Base-by-base conservation (phyloP, 1,140 invertebrate species). In the Ooceraea biroi region DNA sequence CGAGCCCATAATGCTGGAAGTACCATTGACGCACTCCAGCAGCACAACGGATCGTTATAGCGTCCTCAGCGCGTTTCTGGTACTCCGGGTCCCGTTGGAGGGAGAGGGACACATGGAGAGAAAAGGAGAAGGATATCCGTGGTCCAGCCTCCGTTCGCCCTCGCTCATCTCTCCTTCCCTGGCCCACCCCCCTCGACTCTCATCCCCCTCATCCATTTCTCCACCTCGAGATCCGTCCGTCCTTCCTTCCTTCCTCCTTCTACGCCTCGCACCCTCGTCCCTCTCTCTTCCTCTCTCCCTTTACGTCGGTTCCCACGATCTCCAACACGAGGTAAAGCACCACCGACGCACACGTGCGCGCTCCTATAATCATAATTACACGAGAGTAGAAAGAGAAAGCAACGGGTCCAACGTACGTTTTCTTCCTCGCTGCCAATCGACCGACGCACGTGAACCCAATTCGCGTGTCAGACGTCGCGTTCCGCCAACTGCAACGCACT, bases 221-320 rank as follows among this genome's bases (percentile, higher is more conserved):
- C 66, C 80, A 50, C 66, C 30, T 57, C 76, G 65, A 44, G 36
- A 71, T 55, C 44, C 41, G 36, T 57, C 69, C 65, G 8, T 72
- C 46, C 84, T 86, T 86, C 82, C 71, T 89, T 89, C 83, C 84
- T 78, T 86, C 63, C 78, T 84, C 73, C 58, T 46, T 55, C 36
- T 60, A 25, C 58, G 61, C 73, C 48, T 66, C 52, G 60, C 30
- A 25, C 25, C 65, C 46, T 72, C 76, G 50, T 78, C 80, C 66
- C 80, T 60, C 69, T 84, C 69, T 84, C 50, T 78, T 74, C 66
- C 80, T 60, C 69, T 84, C 69, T 84, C 50, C 71, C 71, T 66
- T 60, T 73, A 76, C 76, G 68, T 66, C 58, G 57, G 84, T 89
- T 89, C 88, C 88, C 88, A 89, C 88, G 88, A 88, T 80, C 83